A percentile compares a stretch with the other conserved stretches of the same genome.
Conservation (phyloP, 2,113 vertebrate species). For the Aix galericulata region DNA sequence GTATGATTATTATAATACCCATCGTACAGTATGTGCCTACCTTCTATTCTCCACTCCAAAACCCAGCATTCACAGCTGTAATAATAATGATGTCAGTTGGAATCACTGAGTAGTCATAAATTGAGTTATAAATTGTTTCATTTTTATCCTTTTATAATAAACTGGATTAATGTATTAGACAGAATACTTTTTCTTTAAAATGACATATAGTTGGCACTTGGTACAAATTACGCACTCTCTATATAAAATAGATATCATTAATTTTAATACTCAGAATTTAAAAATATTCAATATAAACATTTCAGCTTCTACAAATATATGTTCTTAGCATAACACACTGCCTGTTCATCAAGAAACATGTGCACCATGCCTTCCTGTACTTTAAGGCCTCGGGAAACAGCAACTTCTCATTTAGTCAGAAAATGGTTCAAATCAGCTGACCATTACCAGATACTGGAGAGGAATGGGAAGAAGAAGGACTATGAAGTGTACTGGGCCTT, state of each 20-base stretch:
- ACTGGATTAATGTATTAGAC: background rate
- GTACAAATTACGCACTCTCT: background rate
- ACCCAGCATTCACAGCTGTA: background rate
- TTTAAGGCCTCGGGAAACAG: background rate
- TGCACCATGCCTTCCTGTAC: background rate
- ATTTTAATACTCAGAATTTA: background rate
- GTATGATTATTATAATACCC: background rate
- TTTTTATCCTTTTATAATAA: background rate
- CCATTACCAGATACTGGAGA: rapidly evolving
- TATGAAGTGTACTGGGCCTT: background rate
- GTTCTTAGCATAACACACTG: background rate
- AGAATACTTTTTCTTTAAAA: background rate
- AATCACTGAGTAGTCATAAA: background rate
- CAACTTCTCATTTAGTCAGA: background rate
- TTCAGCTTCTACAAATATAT: background rate
- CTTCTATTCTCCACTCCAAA: background rate
- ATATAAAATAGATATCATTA: background rate
- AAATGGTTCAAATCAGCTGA: background rate
- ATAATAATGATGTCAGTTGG: background rate
- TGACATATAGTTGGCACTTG: background rate
- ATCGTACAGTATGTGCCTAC: background rate
- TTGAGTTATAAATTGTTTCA: background rate
- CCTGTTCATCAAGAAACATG: background rate
- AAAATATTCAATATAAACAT: background rate
- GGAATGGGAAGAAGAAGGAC: background rate